phyloP scores from a whole-genome alignment of 2,113 vertebrate genomes.

The Rhinogobius similis region DNA sequence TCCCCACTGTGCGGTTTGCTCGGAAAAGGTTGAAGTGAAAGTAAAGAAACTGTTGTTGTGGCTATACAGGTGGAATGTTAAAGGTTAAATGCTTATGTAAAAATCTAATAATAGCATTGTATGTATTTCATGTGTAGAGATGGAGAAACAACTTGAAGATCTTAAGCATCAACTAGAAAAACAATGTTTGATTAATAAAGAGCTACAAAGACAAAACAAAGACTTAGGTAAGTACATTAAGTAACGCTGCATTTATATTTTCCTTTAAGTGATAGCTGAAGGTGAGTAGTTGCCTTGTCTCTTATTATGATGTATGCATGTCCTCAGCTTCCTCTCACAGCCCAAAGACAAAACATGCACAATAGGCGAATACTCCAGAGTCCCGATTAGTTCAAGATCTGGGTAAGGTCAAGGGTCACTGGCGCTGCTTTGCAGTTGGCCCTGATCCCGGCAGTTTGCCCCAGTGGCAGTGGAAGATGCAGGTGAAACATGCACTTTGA shows the following conservation, averaged over 20 bases:
- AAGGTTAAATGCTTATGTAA: background rate
- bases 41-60: background rate
- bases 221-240: conserved; percentile 70
- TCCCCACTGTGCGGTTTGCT: conserved; percentile 17
- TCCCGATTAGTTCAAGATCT: too few relatives aligned
- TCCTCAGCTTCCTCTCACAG: too few relatives aligned
- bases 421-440: too few relatives aligned
- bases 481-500: too few relatives aligned
- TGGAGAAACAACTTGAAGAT: conserved; percentile 77
- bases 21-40: conserved; percentile 27
- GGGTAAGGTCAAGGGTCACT: too few relatives aligned
- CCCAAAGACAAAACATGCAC: too few relatives aligned
- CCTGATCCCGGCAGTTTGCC: too few relatives aligned
- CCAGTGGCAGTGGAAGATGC: too few relatives aligned
- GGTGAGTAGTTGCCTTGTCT: too few relatives aligned
- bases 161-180: conserved; percentile 76
- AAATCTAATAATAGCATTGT: background rate
- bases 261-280: background rate
- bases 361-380: too few relatives aligned
- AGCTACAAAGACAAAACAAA: conserved; percentile 74
- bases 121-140: conserved; percentile 38
- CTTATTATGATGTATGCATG: too few relatives aligned
- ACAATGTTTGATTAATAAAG: conserved; percentile 74
- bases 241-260: background rate
- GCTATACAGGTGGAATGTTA: background rate